Conservation (phyloP, 2,888 invertebrate species). For the Heliconius sara region DNA sequence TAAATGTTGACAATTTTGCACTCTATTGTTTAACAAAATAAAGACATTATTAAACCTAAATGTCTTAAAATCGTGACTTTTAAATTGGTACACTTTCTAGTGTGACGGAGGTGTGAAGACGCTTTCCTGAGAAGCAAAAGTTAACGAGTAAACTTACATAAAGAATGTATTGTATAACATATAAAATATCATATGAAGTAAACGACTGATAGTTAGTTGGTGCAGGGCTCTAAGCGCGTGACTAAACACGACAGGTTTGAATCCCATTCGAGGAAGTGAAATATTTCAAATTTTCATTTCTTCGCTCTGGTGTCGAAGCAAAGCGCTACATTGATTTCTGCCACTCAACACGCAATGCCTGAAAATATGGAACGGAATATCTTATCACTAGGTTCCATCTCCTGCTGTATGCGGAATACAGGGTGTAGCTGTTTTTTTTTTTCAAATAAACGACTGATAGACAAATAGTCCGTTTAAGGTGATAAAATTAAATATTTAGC, state of each 20-base stretch:
- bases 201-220: neutral
- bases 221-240: no score
- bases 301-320: no score
- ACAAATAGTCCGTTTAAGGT: slow-evolving; percentile 24
- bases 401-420: no score
- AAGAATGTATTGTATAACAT: neutral
- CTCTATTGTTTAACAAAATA: slow-evolving; percentile 51
- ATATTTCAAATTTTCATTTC: no score
- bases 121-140: slow-evolving; percentile 46
- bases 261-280: no score
- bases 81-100: slow-evolving; percentile 65
- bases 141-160: slow-evolving; percentile 28
- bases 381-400: no score
- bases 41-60: slow-evolving; percentile 51
- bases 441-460: neutral
- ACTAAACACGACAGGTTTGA: no score
- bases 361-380: no score
- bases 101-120: slow-evolving; percentile 56
- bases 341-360: no score
- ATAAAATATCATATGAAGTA: neutral
- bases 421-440: neutral
- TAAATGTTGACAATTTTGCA: slow-evolving; percentile 55
- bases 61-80: slow-evolving; percentile 54
- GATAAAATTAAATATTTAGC: slow-evolving; percentile 25
- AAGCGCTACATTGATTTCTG: no score